A percentile compares a stretch with the other conserved stretches of the same genome.
phyloP scores from a whole-genome alignment of 2,888 invertebrate species.

The Ganaspis brasiliensis region DNA sequence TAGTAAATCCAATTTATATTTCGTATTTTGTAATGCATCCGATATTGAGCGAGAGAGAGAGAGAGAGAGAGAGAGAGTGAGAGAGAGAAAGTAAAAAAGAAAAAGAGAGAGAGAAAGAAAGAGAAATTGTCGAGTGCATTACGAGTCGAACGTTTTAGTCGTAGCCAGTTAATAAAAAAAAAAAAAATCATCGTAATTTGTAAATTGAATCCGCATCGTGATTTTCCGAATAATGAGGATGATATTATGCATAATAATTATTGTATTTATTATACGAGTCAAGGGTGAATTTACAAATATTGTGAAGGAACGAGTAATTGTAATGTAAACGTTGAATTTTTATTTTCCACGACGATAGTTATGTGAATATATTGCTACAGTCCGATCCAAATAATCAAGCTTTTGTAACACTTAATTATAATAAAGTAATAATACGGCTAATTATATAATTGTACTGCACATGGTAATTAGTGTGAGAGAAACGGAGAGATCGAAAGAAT shows the following conservation, averaged over 20 bases:
- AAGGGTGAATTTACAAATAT: slow-evolving; percentile 50
- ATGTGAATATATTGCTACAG: slow-evolving; percentile 80
- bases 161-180: slow-evolving; percentile 27
- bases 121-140: background rate
- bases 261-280: slow-evolving; percentile 65
- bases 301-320: slow-evolving; percentile 61
- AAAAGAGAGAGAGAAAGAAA: background rate
- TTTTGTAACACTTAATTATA: slow-evolving; percentile 79
- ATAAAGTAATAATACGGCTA: slow-evolving; percentile 76
- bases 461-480: slow-evolving; percentile 45
- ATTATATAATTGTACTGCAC: slow-evolving; percentile 63
- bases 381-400: slow-evolving; percentile 81
- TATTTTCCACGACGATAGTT: slow-evolving; percentile 78
- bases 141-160: slow-evolving; percentile 26
- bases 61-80: background rate
- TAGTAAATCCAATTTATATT: slow-evolving; percentile 25
- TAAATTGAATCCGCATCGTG: slow-evolving; percentile 5
- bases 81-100: background rate
- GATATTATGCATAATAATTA: slow-evolving; percentile 58
- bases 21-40: slow-evolving; percentile 4
- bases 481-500: slow-evolving; percentile 24
- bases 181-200: background rate
- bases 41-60: background rate
- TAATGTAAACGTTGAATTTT: slow-evolving; percentile 78
- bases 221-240: slow-evolving; percentile 50